Base-by-base conservation (phyloP, 2,888 invertebrate species). In the Fissipunctia ypsillon region DNA sequence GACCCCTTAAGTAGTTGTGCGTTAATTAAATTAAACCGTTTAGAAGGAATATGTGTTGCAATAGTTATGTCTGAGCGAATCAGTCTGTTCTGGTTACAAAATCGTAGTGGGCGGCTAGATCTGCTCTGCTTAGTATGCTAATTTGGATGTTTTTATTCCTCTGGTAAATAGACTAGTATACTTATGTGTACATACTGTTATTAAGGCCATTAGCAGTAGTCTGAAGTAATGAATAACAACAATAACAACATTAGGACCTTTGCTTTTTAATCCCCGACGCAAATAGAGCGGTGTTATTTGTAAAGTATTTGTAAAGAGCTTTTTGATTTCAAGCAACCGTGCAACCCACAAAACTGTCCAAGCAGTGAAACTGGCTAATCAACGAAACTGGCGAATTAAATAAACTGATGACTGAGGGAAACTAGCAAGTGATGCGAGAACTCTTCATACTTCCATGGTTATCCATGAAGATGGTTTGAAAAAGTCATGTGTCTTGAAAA, bases 101-200 rank as follows among this genome's bases (percentile, higher is more conserved):
- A 81, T 66, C 22, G 14, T 22, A 9, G 65, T 76, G 31, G 59
- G 71, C 57, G 66, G 52, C n/a, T 52, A 57, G 73, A 59, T 71
- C 22, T 77, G 81, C 81, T 69, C 61, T 66, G 65, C 41, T 77
- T 80, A 77, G 66, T 81, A 77, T 81, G 65, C 19, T 69, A 73
- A 80, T 80, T 57, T 48, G 28, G 57, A 57, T 38, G 66, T 67
- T 70, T 78, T 70, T 59, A 77, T 79, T 78, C 3, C 38, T 31
- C 54, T 31, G 5, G 43, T 66, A 60, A 78, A 65, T 61, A 79
- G 48, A 54, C 54, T 50, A 43, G n/a, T 78, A 16, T 54, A 64
- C 61, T 56, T 45, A 41, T 73, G 61, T 67, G 48, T 79, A 69
- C 59, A 64, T 60, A 35, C 41, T 60, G 25, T 54, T 28, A 68